Conservation (phyloP, 1,140 invertebrate species). For the Drosophila kohkoa region DNA sequence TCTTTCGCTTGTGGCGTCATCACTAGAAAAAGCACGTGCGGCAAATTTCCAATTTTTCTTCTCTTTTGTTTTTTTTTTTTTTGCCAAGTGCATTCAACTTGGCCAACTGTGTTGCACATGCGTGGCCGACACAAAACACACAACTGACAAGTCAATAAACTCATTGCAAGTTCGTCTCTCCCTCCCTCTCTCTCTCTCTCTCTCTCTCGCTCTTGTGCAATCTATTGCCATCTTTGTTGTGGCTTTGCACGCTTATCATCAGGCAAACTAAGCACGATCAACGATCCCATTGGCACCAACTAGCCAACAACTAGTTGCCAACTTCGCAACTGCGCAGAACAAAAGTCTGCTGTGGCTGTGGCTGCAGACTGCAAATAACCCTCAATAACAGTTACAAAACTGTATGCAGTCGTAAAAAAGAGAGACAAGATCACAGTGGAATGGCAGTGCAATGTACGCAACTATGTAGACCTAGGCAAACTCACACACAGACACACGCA, state of each 20-base stretch:
- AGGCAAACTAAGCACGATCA: constrained; percentile 80
- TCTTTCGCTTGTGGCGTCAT: constrained; percentile 54
- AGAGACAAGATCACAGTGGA: constrained; percentile 20
- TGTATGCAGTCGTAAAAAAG: constrained; percentile 73
- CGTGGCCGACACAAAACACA: constrained; percentile 50
- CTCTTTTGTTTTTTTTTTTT: background rate
- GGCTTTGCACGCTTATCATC: constrained; percentile 65
- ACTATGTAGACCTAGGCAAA: constrained; percentile 74
- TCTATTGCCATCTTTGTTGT: background rate
- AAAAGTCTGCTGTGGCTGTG: constrained; percentile 7
- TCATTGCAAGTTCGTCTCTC: constrained; percentile 31
- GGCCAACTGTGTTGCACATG: constrained; percentile 74
- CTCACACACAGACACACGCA: constrained; percentile 20
- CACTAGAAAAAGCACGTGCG: constrained; percentile 76
- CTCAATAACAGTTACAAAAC: constrained; percentile 84
- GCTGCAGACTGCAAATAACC: constrained; percentile 67
- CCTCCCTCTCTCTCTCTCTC: background rate
- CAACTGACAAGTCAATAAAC: constrained; percentile 60
- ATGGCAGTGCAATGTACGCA: constrained; percentile 53
- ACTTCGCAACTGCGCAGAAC: constrained; percentile 33
- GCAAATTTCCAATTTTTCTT: constrained; percentile 70
- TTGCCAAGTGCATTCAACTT: constrained; percentile 68
- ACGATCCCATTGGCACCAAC: constrained; percentile 54
- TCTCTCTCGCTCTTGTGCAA: background rate
- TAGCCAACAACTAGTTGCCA: constrained; percentile 27